Evolutionary conservation across 2,888 invertebrate genomes (phyloP).

Genomic region (Mesoligia furuncula): DNA sequence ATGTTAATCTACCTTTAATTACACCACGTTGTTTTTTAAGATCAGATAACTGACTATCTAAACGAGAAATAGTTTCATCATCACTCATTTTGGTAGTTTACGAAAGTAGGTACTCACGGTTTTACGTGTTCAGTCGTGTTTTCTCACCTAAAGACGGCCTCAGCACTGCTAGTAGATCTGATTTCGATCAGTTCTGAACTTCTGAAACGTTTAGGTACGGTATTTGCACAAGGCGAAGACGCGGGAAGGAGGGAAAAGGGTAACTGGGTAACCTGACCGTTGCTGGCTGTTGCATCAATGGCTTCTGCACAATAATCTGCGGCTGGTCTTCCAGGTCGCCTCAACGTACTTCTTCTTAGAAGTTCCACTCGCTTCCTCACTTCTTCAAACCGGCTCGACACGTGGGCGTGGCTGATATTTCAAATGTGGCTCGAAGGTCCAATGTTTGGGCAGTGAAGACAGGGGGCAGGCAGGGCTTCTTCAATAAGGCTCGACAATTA

Average conservation of each 20-base stretch:
- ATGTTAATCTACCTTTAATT: background rate
- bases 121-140: too few relatives aligned
- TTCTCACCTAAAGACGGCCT: background rate
- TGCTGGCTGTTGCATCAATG: background rate
- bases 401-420: too few relatives aligned
- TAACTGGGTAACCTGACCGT: background rate
- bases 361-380: too few relatives aligned
- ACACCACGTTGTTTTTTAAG: constrained; percentile 6
- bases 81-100: constrained; percentile 10
- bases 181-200: constrained; percentile 3
- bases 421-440: too few relatives aligned
- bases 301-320: too few relatives aligned
- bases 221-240: constrained; percentile 7
- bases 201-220: constrained; percentile 10
- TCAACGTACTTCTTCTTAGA: too few relatives aligned
- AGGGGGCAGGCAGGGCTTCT: too few relatives aligned
- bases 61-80: background rate
- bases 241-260: constrained; percentile 2
- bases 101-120: too few relatives aligned
- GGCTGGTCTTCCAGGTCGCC: too few relatives aligned
- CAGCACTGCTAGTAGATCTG: background rate
- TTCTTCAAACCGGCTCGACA: too few relatives aligned
- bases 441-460: too few relatives aligned
- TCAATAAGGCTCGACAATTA: too few relatives aligned
- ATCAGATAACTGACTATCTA: background rate